Evolutionary conservation across 2,888 invertebrate genomes (phyloP), one percentile per base, ranked within the genome.

Genomic region (Atethmia centrago): DNA sequence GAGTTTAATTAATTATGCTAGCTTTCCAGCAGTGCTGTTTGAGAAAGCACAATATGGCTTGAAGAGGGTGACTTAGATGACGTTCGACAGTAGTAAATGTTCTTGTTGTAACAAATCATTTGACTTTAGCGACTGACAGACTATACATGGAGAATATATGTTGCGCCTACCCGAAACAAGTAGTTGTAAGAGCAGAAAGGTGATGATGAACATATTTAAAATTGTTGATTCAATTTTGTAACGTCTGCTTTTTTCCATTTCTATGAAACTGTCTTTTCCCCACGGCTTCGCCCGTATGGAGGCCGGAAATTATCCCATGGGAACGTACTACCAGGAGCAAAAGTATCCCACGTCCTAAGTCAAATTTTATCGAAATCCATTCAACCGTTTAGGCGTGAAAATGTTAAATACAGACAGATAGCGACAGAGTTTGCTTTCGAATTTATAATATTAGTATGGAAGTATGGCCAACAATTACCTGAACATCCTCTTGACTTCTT

Each of bases 401-500:
- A n/a, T 0, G 8, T n/a, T n/a, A 58, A 21, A 59, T 4, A 59
- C 8, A n/a, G 36, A 28, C 56, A 55, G 28, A 55, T 7, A 25
- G 3, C 2, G 14, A 53, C 53, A 16, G 3, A 21, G 36, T 36
- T 36, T 59, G 8, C 9, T 59, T 21, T 58, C 8, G 21, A 8
- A 59, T 58, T 55, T 21, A 56, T 21, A 7, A 2, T 31, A 21
- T 31, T 12, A 58, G 21, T 21, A 21, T 31, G 14, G 21, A 36
- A 3, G 8, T 36, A 58, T 58, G 16, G 7, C 8, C 7, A 9
- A 40, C 12, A 42, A 21, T 53, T 65, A 79, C 81, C 69, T n/a
- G 81, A 53, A 25, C 76, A 62, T 28, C 47, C n/a, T 51, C 36
- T 56, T 3, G 61, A 56, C 5, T 62, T 62, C 36, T 53, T 61